A percentile compares a stretch with the other conserved stretches of the same genome.
Evolutionary conservation across 2,888 invertebrate genomes (phyloP).

Genomic region (Lasius fuliginosus): DNA sequence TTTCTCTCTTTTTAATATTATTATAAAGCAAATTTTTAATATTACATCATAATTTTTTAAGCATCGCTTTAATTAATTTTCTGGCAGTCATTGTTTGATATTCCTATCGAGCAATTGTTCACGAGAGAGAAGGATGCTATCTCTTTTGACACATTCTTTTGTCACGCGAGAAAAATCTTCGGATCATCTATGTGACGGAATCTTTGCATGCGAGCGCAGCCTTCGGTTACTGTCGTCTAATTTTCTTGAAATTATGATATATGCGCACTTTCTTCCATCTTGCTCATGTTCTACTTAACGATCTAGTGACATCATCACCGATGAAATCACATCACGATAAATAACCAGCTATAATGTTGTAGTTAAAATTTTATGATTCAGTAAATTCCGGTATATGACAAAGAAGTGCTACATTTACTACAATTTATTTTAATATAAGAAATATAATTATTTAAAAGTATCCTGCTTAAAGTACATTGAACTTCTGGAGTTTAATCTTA

Average conservation of each 20-base stretch:
- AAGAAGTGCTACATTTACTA: not conserved
- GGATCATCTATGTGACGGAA: not conserved
- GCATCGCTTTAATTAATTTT: not conserved
- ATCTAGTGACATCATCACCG: constrained; percentile 12
- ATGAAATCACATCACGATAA: constrained; percentile 19
- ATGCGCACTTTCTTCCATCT: not conserved
- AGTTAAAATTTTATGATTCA: not conserved
- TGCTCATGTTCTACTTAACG: constrained; percentile 3
- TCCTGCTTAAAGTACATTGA: not conserved
- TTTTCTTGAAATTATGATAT: constrained; percentile 23
- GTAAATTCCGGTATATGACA: not conserved
- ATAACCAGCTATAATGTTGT: not conserved
- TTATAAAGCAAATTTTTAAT: not conserved
- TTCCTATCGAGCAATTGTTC: constrained; percentile 1
- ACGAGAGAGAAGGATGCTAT: not conserved
- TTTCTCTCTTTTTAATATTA: not conserved
- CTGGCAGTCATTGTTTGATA: not conserved
- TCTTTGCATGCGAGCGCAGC: not conserved
- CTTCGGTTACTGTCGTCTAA: constrained; percentile 14
- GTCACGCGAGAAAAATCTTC: constrained; percentile 21
- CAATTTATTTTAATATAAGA: not conserved
- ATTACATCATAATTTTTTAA: not conserved
- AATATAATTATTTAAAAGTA: not conserved
- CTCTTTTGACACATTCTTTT: constrained; percentile 10
- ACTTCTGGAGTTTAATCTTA: not conserved